Percentiles rank a stretch among this genome's conserved stretches.
phyloP scores from a whole-genome alignment of 53 echinoderm and acorn worm genomes.

The Mesocentrotus franciscanus region DNA sequence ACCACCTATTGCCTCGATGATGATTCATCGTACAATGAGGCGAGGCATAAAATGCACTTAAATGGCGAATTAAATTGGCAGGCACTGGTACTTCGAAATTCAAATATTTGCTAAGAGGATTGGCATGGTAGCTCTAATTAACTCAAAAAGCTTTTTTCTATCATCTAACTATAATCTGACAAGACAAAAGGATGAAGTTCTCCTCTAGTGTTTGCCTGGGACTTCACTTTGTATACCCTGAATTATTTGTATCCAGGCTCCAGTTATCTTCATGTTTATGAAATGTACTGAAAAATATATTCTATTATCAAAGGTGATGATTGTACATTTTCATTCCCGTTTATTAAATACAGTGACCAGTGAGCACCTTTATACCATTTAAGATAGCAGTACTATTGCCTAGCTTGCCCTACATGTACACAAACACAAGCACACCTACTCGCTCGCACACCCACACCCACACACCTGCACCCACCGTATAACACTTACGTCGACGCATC shows the following conservation, averaged over 20 bases:
- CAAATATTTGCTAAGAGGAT: constrained; percentile 46
- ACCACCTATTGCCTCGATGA: neutral
- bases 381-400: too few relatives aligned
- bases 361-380: neutral
- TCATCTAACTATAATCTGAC: constrained; percentile 22
- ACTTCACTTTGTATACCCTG: neutral
- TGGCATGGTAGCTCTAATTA: constrained; percentile 41
- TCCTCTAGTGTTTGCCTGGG: neutral
- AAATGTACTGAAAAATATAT: too few relatives aligned
- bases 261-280: too few relatives aligned
- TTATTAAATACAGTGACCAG: neutral
- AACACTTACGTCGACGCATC: neutral
- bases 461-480: neutral
- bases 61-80: neutral
- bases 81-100: constrained; percentile 26
- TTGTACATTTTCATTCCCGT: neutral
- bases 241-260: neutral
- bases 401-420: too few relatives aligned
- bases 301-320: too few relatives aligned
- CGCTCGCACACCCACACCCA: neutral
- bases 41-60: neutral
- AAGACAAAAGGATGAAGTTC: neutral
- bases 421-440: neutral
- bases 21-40: neutral
- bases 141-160: constrained; percentile 32